Evolutionary conservation across 2,113 vertebrate genomes (phyloP).

Genomic region (Oncorhynchus tshawytscha): DNA sequence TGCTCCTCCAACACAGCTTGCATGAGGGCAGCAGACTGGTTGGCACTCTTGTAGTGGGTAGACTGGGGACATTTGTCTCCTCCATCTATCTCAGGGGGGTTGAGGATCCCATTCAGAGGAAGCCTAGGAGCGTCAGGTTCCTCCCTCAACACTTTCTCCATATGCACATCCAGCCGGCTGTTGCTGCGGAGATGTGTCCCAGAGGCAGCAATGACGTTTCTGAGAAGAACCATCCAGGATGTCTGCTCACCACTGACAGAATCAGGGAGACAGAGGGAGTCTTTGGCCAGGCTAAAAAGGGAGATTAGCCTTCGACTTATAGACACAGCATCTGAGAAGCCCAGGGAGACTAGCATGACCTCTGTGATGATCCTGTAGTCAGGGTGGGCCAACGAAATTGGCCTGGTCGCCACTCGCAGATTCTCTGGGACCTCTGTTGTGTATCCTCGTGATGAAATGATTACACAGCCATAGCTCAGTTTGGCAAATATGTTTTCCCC

Average conservation of each 20-base stretch:
- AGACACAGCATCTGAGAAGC: conserved; percentile 71
- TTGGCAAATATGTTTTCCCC: conserved; percentile 63
- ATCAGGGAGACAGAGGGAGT: conserved; percentile 63
- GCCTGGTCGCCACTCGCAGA: conserved; percentile 71
- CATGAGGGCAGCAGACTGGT: conserved; percentile 28
- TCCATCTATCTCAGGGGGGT: conserved; percentile 2
- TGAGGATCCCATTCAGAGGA: conserved; percentile 1
- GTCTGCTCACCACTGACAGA: conserved; percentile 36
- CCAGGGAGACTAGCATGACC: conserved; percentile 73
- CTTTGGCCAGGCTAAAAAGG: conserved; percentile 70
- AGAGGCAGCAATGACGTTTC: conserved; percentile 65
- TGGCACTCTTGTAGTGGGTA: background rate
- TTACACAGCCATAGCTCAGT: conserved; percentile 74
- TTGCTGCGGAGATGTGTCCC: conserved; percentile 42
- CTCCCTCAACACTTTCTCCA: background rate
- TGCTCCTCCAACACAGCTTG: conserved; percentile 68
- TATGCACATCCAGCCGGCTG: conserved; percentile 6
- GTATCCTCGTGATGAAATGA: conserved; percentile 55
- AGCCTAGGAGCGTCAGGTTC: background rate
- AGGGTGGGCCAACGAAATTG: conserved; percentile 72
- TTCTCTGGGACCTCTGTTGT: conserved; percentile 64
- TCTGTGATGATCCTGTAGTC: conserved; percentile 72
- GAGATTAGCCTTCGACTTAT: conserved; percentile 70
- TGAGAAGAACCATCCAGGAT: conserved; percentile 67
- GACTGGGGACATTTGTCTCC: conserved; percentile 21